phyloP scores from a whole-genome alignment of 2,797 vertebrate species.

The Siniperca obscura region DNA sequence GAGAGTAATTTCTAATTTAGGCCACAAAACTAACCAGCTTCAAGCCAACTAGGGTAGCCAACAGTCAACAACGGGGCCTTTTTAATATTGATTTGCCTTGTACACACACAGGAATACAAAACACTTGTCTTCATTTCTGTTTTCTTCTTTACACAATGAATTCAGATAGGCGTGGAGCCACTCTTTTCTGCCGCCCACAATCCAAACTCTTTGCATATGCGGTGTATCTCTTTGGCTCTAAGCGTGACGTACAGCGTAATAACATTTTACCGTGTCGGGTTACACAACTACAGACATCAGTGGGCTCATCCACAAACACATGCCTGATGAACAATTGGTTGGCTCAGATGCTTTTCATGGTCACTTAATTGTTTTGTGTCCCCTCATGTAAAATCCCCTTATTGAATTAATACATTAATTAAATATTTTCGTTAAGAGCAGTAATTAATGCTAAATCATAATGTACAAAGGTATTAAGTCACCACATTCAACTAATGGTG shows the following conservation, averaged over 20 bases:
- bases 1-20: conserved; percentile 11
- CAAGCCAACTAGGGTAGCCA: background rate
- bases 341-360: conserved; percentile 40
- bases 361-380: conserved; percentile 48
- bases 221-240: conserved; percentile 18
- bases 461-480: conserved; percentile 38
- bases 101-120: conserved; percentile 9
- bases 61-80: background rate
- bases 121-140: conserved; percentile 6
- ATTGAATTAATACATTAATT: conserved; percentile 45
- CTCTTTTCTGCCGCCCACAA: conserved; percentile 31
- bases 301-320: conserved; percentile 39
- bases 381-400: conserved; percentile 43
- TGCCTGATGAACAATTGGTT: conserved; percentile 30
- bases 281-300: conserved; percentile 31
- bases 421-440: conserved; percentile 33
- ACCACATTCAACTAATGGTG: conserved; percentile 7
- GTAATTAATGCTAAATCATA: conserved; percentile 46
- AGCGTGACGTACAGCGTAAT: conserved; percentile 25
- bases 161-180: conserved; percentile 24
- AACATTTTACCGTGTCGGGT: conserved; percentile 30
- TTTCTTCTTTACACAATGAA: conserved; percentile 16
- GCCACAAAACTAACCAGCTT: conserved; percentile 11
- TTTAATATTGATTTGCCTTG: background rate
- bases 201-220: conserved; percentile 35